Evolutionary conservation across 2,888 invertebrate species (phyloP), one percentile per base, ranked within the genome.

Genomic region (Bedellia somnulentella): DNA sequence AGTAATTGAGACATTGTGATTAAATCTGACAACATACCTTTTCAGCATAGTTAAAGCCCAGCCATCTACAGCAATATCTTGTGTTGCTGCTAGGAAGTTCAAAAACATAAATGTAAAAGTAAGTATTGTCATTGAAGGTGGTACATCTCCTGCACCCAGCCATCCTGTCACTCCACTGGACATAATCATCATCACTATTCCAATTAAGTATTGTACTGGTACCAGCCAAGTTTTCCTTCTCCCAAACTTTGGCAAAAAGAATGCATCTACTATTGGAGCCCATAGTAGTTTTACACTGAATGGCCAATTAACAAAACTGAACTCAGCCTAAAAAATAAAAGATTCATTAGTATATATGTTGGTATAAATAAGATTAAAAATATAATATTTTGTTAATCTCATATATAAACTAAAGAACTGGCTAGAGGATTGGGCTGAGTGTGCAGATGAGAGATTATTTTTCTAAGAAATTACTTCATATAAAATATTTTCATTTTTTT

Each of bases 1-100:
- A n/a, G n/a, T n/a, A n/a, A n/a, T n/a, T n/a, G n/a, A n/a, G n/a
- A n/a, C n/a, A n/a, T n/a, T n/a, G n/a, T n/a, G n/a, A n/a, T n/a
- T n/a, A n/a, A n/a, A n/a, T n/a, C n/a, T n/a, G n/a, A n/a, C n/a
- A n/a, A n/a, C n/a, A n/a, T 52, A 93, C 85, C 93, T 89, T 50
- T 93, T 91, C 2, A 99, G 76, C 95, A 99, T 99, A 1, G 98
- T 99, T 8, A 99, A 76, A 1, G 99, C 99, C 99, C 99, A 99
- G 13, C 99, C 99, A 75, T 99, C 99, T 0, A 99, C 98, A 10
- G 96, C 98, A 49, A 99, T 97, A 61, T 99, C 99, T 75, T 99
- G 99, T 2, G 99, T 99, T 2, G 99, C 98, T 4, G 98, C 98
- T 45, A 99, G 76, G 51, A 98, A 96, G 53, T 97, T 98, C 3